Base-by-base conservation (phyloP, 37 sponge, comb jelly and placozoan genomes). In the Theonella swinhoei region DNA sequence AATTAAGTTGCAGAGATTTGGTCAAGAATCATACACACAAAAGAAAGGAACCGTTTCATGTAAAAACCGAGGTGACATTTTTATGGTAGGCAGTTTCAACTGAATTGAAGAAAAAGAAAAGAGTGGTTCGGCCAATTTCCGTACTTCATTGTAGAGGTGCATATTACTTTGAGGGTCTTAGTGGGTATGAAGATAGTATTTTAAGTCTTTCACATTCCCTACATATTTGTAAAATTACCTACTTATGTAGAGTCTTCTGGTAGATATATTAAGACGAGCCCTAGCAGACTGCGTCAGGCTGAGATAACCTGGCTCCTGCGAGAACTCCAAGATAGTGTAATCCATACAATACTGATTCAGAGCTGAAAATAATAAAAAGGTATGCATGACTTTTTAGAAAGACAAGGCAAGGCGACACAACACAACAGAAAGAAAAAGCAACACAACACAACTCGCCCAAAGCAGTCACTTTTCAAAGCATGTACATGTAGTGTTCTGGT, bases 281-380 rank as follows among this genome's bases (percentile, higher is more conserved):
- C 91, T 72, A 42, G 87, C 42, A 8, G 42, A 59, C 2, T 80
- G 42, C 3, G 78, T 79, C 38, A 90, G 72, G 40, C 91, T 80
- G 43, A 90, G 91, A 64, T 84, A 90, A 19, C 91, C 91, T 25
- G 86, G 65, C 39, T 85, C 72, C 42, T 77, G 91, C 3, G 87
- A 34, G 59, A 85, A 90, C 78, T 90, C 91, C 32, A 90, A 37
- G 30, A 90, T 26, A 29, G 68, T 41, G 39, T 90, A 90, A 37
- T 90, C 91, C 22, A 73, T 60, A 26, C 73, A 36, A 5, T 68
- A 19, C 19, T 29, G 29, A 20, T 79, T 42, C 66, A 90, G 38
- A 1, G 26, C 91, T 77, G 62, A 36, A 31, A 75, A 8, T 22
- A 36, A 43, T n/a, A 28, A n/a, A 23, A 72, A n/a, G 26, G 2